Evolutionary conservation across 1,140 invertebrate species (phyloP), one percentile per base, ranked within the genome.

Genomic region (Homalodisca vitripennis): DNA sequence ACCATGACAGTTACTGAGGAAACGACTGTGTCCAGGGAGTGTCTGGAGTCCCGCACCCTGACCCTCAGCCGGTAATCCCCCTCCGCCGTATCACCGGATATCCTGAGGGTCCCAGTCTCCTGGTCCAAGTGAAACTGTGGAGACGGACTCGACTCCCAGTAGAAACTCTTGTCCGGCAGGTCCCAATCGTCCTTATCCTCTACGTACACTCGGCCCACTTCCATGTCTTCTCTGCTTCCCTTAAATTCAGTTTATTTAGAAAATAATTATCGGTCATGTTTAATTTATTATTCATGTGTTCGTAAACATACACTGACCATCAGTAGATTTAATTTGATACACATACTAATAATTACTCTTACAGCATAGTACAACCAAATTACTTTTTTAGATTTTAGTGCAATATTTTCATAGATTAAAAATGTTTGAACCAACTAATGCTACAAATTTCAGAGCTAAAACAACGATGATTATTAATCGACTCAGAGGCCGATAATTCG

Each of bases 121-220:
- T 93, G 88, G 78, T 97, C 89, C 6, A 97, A 79, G 65, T 88
- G 92, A 77, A 96, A 97, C 71, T 91, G 86, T 2, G 89, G 87
- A 79, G 92, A 87, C 76, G 92, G 92, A 57, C 86, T 81, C 51
- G 85, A 84, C 76, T 93, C 91, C 92, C 93, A 96, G 74, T 93
- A 94, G 83, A 97, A 98, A 75, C 93, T 94, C 77, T 99, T 99
- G 78, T 98, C 95, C 0, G 92, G 92, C 70, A 97, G 79, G 83
- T 99, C 96, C 95, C 95, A 98, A 78, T 98, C 96, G 79, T 99
- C 96, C 53, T 94, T 81, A 82, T 99, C 96, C 78, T 95, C 93
- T 0, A 97, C 94, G 78, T 98, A 97, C 1, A 98, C 96, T 70
- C 93, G 84, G 29, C 97, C 96, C 71, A 99, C 95, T 78, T 92